Percentiles rank a stretch among this genome's conserved stretches.
Conservation (phyloP, 2,888 invertebrate genomes). For the Lasioglossum zephyrum region DNA sequence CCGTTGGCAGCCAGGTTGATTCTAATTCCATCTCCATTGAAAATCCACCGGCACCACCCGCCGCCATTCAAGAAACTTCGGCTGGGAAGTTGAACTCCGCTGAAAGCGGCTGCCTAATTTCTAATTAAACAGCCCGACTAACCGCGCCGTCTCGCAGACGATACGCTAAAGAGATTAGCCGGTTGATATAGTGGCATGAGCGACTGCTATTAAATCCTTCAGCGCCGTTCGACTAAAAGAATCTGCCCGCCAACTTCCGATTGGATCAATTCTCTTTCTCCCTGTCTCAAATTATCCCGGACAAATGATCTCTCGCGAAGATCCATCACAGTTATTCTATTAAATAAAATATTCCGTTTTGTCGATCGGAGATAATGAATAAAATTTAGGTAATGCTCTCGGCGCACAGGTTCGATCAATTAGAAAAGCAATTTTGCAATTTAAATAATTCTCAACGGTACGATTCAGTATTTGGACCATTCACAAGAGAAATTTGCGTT, state of each 20-base stretch:
- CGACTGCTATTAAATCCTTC: slow-evolving; percentile 31
- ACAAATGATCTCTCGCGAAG: too few species aligned
- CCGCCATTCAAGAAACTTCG: slow-evolving; percentile 38
- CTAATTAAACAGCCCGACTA: slow-evolving; percentile 67
- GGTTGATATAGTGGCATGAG: slow-evolving; percentile 32
- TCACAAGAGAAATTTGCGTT: too few species aligned
- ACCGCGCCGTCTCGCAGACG: slow-evolving; percentile 49
- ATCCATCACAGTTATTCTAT: neutral
- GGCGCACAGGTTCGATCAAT: too few species aligned
- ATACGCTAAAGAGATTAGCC: slow-evolving; percentile 56
- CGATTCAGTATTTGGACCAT: too few species aligned
- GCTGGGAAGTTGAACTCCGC: slow-evolving; percentile 34
- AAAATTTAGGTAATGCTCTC: too few species aligned
- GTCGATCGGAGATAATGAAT: too few species aligned
- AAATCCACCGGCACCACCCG: slow-evolving; percentile 60
- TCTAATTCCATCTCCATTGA: slow-evolving; percentile 64
- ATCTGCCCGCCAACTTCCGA: neutral
- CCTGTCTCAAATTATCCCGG: neutral
- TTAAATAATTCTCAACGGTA: too few species aligned
- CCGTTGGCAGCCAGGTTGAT: slow-evolving; percentile 55
- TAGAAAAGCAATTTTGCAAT: too few species aligned
- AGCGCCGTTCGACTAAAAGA: neutral
- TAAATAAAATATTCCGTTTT: neutral
- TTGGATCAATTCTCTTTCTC: neutral
- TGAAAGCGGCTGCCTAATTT: slow-evolving; percentile 65